These are phyloP conservation scores for Hydropotes inermis DNA, from an alignment of 2,113 vertebrate genomes.

Conservation along the genomic window DNA sequence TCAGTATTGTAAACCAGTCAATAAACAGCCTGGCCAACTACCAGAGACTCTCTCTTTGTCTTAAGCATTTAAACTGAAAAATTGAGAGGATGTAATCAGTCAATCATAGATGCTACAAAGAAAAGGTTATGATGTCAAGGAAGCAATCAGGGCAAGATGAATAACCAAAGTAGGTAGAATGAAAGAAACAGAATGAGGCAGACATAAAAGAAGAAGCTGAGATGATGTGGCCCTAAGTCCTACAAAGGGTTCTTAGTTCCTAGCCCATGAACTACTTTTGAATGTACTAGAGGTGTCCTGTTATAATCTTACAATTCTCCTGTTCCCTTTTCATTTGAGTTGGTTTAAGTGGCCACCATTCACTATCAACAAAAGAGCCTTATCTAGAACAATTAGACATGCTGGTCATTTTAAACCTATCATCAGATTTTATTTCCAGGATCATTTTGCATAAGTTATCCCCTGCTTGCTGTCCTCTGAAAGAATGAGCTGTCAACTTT, in stretches of 20 bases:
- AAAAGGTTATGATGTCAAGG: not conserved
- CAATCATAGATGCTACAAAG: not conserved
- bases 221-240: not conserved
- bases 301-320: not conserved
- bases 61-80: slow-evolving; percentile 7
- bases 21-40: not conserved
- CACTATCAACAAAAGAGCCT: not conserved
- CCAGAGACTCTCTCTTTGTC: slow-evolving; percentile 15
- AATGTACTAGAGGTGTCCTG: not conserved
- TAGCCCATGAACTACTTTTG: not conserved
- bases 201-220: not conserved
- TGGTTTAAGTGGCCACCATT: slow-evolving; percentile 2
- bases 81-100: not conserved
- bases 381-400: not conserved
- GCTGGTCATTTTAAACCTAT: not conserved
- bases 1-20: not conserved
- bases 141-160: not conserved
- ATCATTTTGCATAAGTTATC: not conserved
- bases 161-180: not conserved
- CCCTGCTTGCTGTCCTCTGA: not conserved
- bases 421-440: slow-evolving; percentile 18
- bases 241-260: not conserved
- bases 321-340: not conserved
- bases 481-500: not conserved
- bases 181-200: not conserved